Evolutionary conservation across 2,888 invertebrate species (phyloP), one percentile per base, ranked within the genome.

Genomic region (Pristionchus mayeri): DNA sequence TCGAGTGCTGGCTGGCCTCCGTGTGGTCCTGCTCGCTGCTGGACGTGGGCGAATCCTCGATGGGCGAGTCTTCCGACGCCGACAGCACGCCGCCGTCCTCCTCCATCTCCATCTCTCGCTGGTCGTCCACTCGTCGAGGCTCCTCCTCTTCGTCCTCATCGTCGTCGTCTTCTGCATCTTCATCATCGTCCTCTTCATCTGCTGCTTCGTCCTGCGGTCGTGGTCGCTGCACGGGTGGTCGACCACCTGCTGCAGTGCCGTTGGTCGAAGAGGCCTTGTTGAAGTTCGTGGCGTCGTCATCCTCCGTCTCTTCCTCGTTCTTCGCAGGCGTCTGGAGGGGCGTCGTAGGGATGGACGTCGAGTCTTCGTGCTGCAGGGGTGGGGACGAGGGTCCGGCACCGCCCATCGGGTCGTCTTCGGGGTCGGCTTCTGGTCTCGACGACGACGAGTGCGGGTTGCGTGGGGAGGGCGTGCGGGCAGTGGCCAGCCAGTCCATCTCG

Each of bases 391-490:
- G n/a, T 21, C 9, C 21, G 30, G n/a, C n/a, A n/a, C n/a, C n/a
- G n/a, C n/a, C n/a, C n/a, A n/a, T n/a, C 27, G 60, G 63, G 63
- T 34, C 63, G 63, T 30, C 18, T 34, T 44, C 44, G 60, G 30
- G 34, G 18, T 24, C 27, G 44, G 57, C 60, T 57, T 13, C 34
- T 34, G 1, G 13, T 40, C 13, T 48, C 75, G 44, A 44, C 16
- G 21, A 37, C 71, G 24, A 37, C 37, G n/a, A 24, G 44, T 34
- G 27, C 63, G 1, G 13, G n/a, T n/a, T n/a, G n/a, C n/a, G 48
- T 13, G 84, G 84, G 4, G 84, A 50, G 54, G 84, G 84, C 2
- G 71, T 52, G 34, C 27, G n/a, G 24, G 84, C 84, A 21, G 37
- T 16, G 13, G n/a, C 37, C 37, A 84, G 34, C 84, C 84, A 84